phyloP scores from a whole-genome alignment of 2,888 invertebrate genomes.

The Anthrax anthrax region DNA sequence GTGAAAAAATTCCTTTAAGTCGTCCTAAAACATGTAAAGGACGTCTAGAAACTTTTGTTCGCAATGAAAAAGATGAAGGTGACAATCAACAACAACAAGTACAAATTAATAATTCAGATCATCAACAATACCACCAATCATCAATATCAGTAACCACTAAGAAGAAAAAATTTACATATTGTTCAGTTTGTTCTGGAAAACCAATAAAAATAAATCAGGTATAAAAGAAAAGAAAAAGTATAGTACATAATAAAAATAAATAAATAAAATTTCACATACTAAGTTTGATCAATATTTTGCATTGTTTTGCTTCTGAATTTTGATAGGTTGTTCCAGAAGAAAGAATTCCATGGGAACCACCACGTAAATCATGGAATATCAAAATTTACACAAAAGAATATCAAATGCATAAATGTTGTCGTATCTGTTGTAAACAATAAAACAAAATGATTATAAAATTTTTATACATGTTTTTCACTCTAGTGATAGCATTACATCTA shows the following conservation, averaged over 20 bases:
- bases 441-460: no score
- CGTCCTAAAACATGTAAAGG: constrained; percentile 19
- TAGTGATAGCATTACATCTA: no score
- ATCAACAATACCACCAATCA: not conserved
- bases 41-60: constrained; percentile 2
- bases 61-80: not conserved
- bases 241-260: no score
- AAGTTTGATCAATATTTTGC: not conserved
- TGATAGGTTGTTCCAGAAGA: constrained; percentile 27
- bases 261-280: no score
- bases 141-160: not conserved
- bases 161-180: constrained; percentile 20
- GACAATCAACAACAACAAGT: no score
- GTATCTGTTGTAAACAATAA: not conserved
- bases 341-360: constrained; percentile 30
- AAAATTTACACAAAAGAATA: constrained; percentile 14
- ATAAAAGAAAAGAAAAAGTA: no score
- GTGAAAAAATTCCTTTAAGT: constrained; percentile 26
- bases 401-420: constrained; percentile 8
- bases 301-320: not conserved
- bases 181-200: constrained; percentile 27
- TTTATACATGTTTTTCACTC: no score
- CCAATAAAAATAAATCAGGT: constrained; percentile 23
- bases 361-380: constrained; percentile 24
- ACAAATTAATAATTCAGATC: no score